Evolutionary conservation across 2,888 invertebrate species (phyloP).

Genomic region (Campaea margaritaria): DNA sequence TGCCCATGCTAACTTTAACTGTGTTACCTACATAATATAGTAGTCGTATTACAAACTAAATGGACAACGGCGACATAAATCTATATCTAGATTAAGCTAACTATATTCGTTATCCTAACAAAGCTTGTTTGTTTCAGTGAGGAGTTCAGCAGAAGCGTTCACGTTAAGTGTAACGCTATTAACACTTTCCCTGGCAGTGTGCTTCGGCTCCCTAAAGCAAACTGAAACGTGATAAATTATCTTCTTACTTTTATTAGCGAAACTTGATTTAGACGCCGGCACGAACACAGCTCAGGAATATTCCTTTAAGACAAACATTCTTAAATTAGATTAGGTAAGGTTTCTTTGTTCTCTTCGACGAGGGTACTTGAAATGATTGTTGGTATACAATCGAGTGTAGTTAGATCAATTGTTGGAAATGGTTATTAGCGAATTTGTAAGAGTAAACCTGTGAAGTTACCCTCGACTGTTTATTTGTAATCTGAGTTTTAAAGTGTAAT

Average conservation of each 20-base stretch:
- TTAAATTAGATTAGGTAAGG: conserved; percentile 12
- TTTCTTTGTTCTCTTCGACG: neutral
- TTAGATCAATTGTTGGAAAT: conserved; percentile 13
- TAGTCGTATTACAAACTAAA: neutral
- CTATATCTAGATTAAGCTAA: neutral
- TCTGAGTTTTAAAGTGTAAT: no score
- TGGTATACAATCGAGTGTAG: conserved; percentile 22
- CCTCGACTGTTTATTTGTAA: no score
- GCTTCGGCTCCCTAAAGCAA: conserved; percentile 67
- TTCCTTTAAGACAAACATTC: conserved; percentile 26
- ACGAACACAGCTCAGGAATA: conserved; percentile 47
- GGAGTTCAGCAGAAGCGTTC: conserved; percentile 69
- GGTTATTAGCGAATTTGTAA: conserved; percentile 9
- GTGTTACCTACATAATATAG: no score
- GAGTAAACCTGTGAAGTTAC: neutral
- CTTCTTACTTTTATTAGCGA: conserved; percentile 66
- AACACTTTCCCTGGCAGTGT: conserved; percentile 70
- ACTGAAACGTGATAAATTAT: conserved; percentile 82
- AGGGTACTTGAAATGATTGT: neutral
- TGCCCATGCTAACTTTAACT: no score
- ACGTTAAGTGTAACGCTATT: conserved; percentile 73
- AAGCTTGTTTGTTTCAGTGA: conserved; percentile 76
- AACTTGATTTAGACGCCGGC: conserved; percentile 64
- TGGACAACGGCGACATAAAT: no score
- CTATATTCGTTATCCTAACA: conserved; percentile 44